Evolutionary conservation across 2,113 vertebrate genomes (phyloP), one percentile per base, ranked within the genome.

Genomic region (Phainopepla nitens): DNA sequence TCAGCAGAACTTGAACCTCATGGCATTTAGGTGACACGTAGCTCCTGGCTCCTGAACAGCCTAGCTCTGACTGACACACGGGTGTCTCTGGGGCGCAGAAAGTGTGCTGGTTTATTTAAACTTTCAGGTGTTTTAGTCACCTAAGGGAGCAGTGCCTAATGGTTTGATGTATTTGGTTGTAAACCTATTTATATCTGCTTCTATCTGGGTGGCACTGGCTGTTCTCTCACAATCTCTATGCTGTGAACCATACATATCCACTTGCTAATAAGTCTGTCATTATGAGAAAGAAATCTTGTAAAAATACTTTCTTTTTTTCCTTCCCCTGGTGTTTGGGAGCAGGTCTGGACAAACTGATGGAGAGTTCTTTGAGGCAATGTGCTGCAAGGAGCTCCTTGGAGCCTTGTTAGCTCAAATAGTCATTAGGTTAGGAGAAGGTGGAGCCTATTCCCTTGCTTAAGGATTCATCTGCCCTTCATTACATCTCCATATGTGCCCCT

Each of bases 221-320:
- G 49, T 33, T 6, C 12, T 79, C 22, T 28, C 2, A 2, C 21
- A 16, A 0, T 29, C 11, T 4, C n/a, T 7, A 6, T 11, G 14
- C 36, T 21, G 2, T 33, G 53, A 66, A 25, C 23, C 0, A 3
- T 33, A 14, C 3, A 5, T 17, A 21, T 14, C 31, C 5, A 5
- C 23, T 60, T 62, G 31, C 9, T 54, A 66, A 68, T 64, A 49
- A 62, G 19, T 18, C 54, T 69, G 35, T 53, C 27, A 21, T 62
- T 60, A 39, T 7, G 53, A 65, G 31, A 22, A 64, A 65, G 9
- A 33, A 69, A 27, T 16, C 27, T 64, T 68, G 18, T 45, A 24
- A 70, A 51, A 36, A 61, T 13, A 10, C 4, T 29, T 39, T 9
- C 15, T 23, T 44, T 35, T 24, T 28, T 65, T 45, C 23, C 15